These are phyloP conservation scores for Eudyptes chrysolophus DNA, from an alignment of 2,113 vertebrate genomes.

Conservation along the genomic window DNA sequence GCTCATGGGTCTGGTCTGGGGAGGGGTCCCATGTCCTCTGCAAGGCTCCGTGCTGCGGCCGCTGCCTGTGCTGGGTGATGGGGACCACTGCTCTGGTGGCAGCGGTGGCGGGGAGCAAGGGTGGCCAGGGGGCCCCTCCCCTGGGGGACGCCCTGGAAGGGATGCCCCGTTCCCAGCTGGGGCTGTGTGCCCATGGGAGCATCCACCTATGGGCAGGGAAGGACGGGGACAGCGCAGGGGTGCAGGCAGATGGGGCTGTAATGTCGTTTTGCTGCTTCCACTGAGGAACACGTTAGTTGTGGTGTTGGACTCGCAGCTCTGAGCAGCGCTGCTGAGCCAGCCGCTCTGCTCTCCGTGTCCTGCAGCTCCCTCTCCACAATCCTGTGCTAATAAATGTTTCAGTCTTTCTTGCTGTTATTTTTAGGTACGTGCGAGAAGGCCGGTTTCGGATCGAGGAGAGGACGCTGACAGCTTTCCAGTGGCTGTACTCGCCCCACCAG, in stretches of 20 bases:
- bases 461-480: slow-evolving; percentile 78
- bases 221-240: rapidly evolving
- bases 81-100: background rate
- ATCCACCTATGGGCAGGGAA: rapidly evolving
- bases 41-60: background rate
- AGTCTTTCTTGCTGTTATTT: background rate
- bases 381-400: slow-evolving; percentile 8
- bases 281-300: rapidly evolving
- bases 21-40: background rate
- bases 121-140: background rate
- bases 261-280: rapidly evolving
- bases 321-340: background rate
- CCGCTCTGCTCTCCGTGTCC: rapidly evolving
- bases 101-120: background rate
- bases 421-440: slow-evolving; percentile 79
- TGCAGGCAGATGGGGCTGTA: background rate
- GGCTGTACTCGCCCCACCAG: slow-evolving; percentile 78
- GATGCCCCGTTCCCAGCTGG: rapidly evolving
- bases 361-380: background rate
- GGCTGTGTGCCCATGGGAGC: rapidly evolving
- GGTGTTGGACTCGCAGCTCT: rapidly evolving
- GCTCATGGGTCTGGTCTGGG: background rate
- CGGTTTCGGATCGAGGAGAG: slow-evolving; percentile 79
- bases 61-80: background rate
- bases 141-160: rapidly evolving